Percentiles rank a stretch among this genome's conserved stretches.
Evolutionary conservation across 2,888 invertebrate species (phyloP).

Genomic region (Melitaea athalia): DNA sequence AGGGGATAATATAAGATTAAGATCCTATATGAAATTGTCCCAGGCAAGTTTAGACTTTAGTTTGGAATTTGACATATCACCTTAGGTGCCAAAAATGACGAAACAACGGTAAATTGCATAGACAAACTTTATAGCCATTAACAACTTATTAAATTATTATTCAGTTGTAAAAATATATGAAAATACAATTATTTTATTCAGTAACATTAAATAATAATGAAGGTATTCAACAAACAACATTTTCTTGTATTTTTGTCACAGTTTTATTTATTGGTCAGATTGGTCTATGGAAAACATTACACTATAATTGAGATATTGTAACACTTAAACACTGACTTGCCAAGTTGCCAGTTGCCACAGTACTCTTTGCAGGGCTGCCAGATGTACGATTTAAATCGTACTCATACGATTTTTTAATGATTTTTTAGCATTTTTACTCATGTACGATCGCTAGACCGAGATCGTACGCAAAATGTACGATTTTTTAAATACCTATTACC

Average conservation of each 20-base stretch:
- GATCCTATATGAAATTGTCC: slow-evolving; percentile 70
- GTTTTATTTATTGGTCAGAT: slow-evolving; percentile 19
- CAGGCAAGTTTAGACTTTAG: slow-evolving; percentile 74
- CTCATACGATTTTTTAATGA: too few relatives aligned
- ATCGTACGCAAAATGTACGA: too few relatives aligned
- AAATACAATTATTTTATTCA: neutral
- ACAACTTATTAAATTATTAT: neutral
- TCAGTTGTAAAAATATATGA: neutral
- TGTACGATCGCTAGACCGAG: too few relatives aligned
- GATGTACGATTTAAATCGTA: too few relatives aligned
- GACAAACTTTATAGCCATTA: slow-evolving; percentile 37
- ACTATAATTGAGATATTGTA: neutral
- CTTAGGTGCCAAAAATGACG: slow-evolving; percentile 62
- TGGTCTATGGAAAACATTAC: slow-evolving; percentile 20
- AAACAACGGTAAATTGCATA: slow-evolving; percentile 69
- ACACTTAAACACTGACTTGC: neutral
- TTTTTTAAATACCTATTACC: too few relatives aligned
- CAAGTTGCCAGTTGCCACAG: too few relatives aligned
- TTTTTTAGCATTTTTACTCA: too few relatives aligned
- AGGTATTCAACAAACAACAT: neutral
- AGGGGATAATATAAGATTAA: slow-evolving; percentile 61
- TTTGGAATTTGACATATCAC: slow-evolving; percentile 77
- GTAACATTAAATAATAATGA: neutral
- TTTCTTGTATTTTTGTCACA: neutral
- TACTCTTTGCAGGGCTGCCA: too few relatives aligned